phyloP scores from a whole-genome alignment of 2,113 vertebrate genomes.

The Rutilus rutilus region DNA sequence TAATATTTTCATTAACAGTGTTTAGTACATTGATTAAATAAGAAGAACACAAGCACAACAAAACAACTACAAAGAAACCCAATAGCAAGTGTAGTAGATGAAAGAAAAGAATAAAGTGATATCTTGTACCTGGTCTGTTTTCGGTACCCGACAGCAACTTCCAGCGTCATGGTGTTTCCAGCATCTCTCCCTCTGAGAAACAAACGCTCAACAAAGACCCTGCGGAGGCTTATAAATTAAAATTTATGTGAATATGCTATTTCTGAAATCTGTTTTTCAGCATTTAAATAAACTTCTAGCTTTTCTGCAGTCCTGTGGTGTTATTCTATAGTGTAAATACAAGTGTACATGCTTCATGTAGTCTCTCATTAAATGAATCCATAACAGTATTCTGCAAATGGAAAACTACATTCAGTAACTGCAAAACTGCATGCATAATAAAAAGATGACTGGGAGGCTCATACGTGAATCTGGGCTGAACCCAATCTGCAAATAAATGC shows the following conservation, averaged over 20 bases:
- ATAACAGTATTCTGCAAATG: not conserved
- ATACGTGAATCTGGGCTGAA: too few relatives aligned
- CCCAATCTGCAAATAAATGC: not conserved
- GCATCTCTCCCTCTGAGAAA: slow-evolving; percentile 22
- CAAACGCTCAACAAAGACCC: not conserved
- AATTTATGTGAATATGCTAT: not conserved
- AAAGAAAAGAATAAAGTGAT: not conserved
- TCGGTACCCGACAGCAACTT: slow-evolving; percentile 1
- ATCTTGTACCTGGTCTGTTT: slow-evolving; percentile 24
- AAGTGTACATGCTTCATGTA: not conserved
- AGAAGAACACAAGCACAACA: not conserved
- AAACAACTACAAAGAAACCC: not conserved
- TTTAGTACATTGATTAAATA: not conserved
- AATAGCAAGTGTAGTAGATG: not conserved
- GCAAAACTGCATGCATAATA: not conserved
- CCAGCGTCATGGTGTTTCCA: not conserved
- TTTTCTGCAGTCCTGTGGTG: not conserved
- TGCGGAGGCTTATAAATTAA: not conserved
- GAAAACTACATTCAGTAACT: not conserved
- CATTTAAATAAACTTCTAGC: not conserved
- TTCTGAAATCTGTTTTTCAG: not conserved
- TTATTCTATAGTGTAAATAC: not conserved
- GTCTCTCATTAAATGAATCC: too few relatives aligned
- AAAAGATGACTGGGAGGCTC: too few relatives aligned
- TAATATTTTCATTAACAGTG: not conserved